phyloP scores from a whole-genome alignment of 2,113 vertebrate species.

The Cyprinus carpio region DNA sequence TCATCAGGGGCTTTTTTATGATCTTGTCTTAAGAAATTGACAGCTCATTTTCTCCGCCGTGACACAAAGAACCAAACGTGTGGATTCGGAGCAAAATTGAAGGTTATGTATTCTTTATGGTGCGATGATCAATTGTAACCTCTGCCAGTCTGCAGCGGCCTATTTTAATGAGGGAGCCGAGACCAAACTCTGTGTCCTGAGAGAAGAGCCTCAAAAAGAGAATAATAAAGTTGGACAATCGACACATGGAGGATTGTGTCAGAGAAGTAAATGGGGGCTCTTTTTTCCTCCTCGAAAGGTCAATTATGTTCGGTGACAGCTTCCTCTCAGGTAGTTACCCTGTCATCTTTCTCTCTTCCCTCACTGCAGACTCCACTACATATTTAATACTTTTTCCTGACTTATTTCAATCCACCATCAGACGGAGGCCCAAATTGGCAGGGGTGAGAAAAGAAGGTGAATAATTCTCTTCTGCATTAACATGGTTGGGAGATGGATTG shows the following conservation, averaged over 20 bases:
- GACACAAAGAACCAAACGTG: conserved; percentile 59
- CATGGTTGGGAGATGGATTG: conserved; percentile 75
- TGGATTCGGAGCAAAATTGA: conserved; percentile 63
- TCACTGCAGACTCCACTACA: conserved; percentile 71
- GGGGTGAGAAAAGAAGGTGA: conserved; percentile 78
- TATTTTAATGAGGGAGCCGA: conserved; percentile 51
- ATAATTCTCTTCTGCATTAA: conserved; percentile 85
- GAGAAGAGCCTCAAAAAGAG: conserved; percentile 63
- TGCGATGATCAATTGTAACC: conserved; percentile 57
- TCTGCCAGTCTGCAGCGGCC: conserved; percentile 29
- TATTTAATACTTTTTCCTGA: conserved; percentile 78
- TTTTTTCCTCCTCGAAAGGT: conserved; percentile 59
- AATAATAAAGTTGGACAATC: conserved; percentile 65
- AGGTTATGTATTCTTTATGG: conserved; percentile 69
- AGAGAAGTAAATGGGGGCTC: conserved; percentile 52
- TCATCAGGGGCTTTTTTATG: conserved; percentile 70
- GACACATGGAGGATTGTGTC: conserved; percentile 48
- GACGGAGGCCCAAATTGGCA: conserved; percentile 76
- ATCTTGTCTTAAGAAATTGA: conserved; percentile 59
- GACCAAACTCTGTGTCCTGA: conserved; percentile 37
- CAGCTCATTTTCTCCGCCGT: conserved; percentile 61
- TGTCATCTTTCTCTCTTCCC: conserved; percentile 59
- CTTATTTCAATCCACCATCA: conserved; percentile 72
- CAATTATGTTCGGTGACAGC: conserved; percentile 57
- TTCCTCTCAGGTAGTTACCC: conserved; percentile 57